Percentiles rank a stretch among this genome's conserved stretches.
These are phyloP conservation scores for Ditula angustiorana DNA, from an alignment of 2,888 invertebrate genomes.

Conservation along the genomic window DNA sequence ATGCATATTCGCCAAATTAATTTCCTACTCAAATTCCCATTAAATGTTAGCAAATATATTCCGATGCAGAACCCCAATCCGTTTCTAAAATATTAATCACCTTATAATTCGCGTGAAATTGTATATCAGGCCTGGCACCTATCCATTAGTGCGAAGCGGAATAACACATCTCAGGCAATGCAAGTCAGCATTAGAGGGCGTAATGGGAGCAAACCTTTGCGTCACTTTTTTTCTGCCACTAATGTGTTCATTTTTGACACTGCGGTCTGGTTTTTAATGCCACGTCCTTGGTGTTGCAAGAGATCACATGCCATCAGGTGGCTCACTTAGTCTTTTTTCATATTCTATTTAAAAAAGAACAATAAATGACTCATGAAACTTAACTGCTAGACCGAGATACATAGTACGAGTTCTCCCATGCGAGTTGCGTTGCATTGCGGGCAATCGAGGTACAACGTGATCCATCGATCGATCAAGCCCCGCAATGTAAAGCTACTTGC, in stretches of 20 bases:
- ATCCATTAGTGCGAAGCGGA: slow-evolving; percentile 60
- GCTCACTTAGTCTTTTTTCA: no score
- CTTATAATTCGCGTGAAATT: slow-evolving; percentile 79
- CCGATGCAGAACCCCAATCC: slow-evolving; percentile 7
- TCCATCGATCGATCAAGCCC: no score
- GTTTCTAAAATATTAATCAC: slow-evolving; percentile 53
- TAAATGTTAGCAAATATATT: not conserved
- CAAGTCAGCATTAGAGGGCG: slow-evolving; percentile 51
- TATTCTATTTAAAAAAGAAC: no score
- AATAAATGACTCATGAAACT: no score
- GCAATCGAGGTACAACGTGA: no score
- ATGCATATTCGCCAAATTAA: no score
- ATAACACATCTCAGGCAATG: slow-evolving; percentile 54
- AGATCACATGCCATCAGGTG: no score
- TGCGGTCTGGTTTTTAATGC: not conserved
- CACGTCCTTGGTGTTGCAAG: no score
- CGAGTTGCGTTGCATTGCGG: no score
- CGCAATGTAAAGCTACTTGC: no score
- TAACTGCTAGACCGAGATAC: no score
- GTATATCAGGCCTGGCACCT: slow-evolving; percentile 61
- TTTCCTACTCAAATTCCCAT: not conserved
- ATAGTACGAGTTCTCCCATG: no score
- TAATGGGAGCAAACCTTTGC: slow-evolving; percentile 16
- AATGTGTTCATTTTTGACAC: slow-evolving; percentile 33
- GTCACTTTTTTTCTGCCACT: slow-evolving; percentile 22